These are phyloP conservation scores for Caloenas nicobarica DNA, from an alignment of 2,113 vertebrate species.

Conservation along the genomic window DNA sequence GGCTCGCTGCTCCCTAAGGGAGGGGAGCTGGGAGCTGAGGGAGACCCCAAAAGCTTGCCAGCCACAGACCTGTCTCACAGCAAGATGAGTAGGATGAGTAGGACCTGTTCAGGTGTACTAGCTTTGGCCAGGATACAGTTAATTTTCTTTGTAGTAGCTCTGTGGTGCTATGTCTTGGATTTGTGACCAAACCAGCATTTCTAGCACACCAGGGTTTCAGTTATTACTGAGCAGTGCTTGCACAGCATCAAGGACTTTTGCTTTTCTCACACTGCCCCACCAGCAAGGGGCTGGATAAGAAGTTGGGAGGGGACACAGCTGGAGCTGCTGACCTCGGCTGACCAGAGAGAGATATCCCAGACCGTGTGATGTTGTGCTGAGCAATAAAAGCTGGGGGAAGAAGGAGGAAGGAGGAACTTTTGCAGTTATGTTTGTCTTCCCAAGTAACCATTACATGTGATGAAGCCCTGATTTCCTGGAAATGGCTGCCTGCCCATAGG, in stretches of 20 bases:
- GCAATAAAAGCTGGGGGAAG: neutral
- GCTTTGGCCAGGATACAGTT: neutral
- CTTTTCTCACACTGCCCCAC: neutral
- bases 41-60: neutral
- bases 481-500: neutral
- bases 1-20: neutral
- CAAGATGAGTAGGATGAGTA: neutral
- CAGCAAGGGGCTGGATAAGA: neutral
- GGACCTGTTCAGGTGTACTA: neutral
- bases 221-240: neutral
- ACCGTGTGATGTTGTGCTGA: fast-evolving
- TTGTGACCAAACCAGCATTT: neutral
- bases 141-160: neutral
- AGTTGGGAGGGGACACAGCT: neutral
- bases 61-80: neutral
- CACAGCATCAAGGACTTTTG: neutral
- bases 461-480: neutral
- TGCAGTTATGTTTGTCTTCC: neutral
- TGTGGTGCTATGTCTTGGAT: neutral
- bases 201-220: neutral
- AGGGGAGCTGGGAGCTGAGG: neutral
- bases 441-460: neutral
- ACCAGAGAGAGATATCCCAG: neutral
- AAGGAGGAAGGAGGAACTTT: neutral
- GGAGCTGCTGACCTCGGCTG: neutral